Conservation (phyloP, 2,888 invertebrate species). For the Pammene aurita region DNA sequence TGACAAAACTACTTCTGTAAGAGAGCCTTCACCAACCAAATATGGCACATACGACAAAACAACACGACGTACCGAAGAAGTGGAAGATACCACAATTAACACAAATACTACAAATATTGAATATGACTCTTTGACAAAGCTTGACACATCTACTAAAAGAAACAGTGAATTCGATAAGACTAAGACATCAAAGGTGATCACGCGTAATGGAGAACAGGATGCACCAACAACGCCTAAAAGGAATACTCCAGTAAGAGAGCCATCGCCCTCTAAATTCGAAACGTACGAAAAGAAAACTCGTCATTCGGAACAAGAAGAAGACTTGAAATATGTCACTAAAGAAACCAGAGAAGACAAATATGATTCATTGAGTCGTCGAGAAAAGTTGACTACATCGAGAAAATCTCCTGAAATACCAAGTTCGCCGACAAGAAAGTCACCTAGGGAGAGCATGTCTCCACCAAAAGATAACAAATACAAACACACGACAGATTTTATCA, state of each 20-base stretch:
- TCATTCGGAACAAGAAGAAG: conserved; percentile 42
- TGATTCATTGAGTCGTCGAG: conserved; percentile 50
- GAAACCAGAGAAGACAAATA: conserved; percentile 49
- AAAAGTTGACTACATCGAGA: conserved; percentile 48
- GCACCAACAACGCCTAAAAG: conserved; percentile 35
- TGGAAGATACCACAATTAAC: conserved; percentile 23
- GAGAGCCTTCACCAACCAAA: conserved; percentile 13
- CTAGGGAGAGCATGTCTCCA: conserved; percentile 59
- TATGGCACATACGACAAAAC: conserved; percentile 56
- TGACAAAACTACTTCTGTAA: conserved; percentile 47
- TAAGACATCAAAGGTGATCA: not conserved
- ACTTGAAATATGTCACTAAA: conserved; percentile 42
- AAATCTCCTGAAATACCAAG: conserved; percentile 47
- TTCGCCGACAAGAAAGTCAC: conserved; percentile 53
- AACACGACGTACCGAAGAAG: conserved; percentile 45
- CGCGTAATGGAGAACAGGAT: conserved; percentile 9
- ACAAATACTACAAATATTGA: conserved; percentile 33
- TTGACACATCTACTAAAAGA: conserved; percentile 29
- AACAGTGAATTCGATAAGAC: conserved; percentile 18
- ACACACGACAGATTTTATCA: conserved; percentile 64
- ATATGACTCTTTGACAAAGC: conserved; percentile 40
- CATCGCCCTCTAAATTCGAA: conserved; percentile 49
- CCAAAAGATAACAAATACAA: conserved; percentile 58
- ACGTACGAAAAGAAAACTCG: conserved; percentile 55
- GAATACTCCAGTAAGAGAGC: conserved; percentile 41